phyloP scores from a whole-genome alignment of 2,113 vertebrate species.

The Barbus barbus region DNA sequence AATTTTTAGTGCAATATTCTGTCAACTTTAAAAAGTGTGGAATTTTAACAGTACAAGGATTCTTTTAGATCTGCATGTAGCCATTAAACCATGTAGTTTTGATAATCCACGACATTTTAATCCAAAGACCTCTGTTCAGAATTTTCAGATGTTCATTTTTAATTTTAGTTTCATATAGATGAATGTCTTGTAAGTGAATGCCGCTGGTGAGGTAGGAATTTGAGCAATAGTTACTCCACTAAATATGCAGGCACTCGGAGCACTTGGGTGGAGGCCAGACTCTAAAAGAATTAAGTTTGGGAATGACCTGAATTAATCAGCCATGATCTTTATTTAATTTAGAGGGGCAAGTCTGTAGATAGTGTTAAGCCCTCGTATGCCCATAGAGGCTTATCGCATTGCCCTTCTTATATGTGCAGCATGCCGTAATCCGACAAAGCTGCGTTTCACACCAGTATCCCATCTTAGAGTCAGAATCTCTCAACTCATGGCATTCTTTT shows the following conservation, averaged over 20 bases:
- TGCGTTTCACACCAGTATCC: background rate
- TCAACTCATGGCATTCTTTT: background rate
- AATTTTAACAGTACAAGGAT: background rate
- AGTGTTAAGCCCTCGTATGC: background rate
- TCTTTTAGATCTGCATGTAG: background rate
- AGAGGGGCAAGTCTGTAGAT: constrained; percentile 7
- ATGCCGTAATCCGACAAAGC: background rate
- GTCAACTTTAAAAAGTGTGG: background rate
- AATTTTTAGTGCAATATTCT: no score
- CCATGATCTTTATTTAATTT: constrained; percentile 23
- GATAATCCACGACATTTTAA: background rate
- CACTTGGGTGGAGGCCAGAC: background rate
- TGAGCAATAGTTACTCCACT: background rate
- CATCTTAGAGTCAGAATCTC: constrained; percentile 9
- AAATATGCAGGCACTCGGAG: background rate
- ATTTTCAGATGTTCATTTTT: background rate
- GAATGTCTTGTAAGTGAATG: background rate
- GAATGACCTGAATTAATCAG: constrained; percentile 37
- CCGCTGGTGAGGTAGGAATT: background rate
- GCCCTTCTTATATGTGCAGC: background rate
- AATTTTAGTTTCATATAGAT: background rate
- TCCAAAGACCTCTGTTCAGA: background rate
- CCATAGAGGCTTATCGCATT: background rate
- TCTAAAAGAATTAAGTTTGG: background rate
- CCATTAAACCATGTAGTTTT: background rate